These are phyloP conservation scores for Aradophagus sp. DNA, from an alignment of 1,140 invertebrate genomes.

Conservation along the genomic window DNA sequence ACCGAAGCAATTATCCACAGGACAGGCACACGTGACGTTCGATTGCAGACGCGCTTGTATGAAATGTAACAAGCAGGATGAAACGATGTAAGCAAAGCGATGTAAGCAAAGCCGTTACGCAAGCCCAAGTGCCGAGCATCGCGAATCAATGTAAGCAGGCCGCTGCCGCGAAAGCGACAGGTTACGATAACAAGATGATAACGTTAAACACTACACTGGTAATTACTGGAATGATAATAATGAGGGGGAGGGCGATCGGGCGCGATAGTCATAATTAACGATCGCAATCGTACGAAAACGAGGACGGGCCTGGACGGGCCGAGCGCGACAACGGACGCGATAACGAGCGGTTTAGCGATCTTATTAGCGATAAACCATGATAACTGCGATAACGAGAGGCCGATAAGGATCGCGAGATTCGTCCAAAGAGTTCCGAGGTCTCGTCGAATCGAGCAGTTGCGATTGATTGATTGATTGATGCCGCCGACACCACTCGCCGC, in stretches of 20 bases:
- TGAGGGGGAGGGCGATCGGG: slow-evolving; percentile 64
- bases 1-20: slow-evolving; percentile 52
- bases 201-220: slow-evolving; percentile 67
- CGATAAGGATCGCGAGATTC: slow-evolving; percentile 65
- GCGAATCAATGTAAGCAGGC: slow-evolving; percentile 40
- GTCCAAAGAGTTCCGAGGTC: slow-evolving; percentile 37
- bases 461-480: slow-evolving; percentile 42
- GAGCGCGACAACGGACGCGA: slow-evolving; percentile 68
- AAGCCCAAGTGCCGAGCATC: slow-evolving; percentile 19
- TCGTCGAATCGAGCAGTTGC: slow-evolving; percentile 14
- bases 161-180: slow-evolving; percentile 60
- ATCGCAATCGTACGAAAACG: slow-evolving; percentile 73
- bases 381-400: slow-evolving; percentile 71
- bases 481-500: no score
- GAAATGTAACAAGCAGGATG: slow-evolving; percentile 26
- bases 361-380: slow-evolving; percentile 72
- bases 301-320: slow-evolving; percentile 66
- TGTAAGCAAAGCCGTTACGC: slow-evolving; percentile 51
- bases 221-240: slow-evolving; percentile 74
- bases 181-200: slow-evolving; percentile 70
- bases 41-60: slow-evolving; percentile 40
- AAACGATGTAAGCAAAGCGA: slow-evolving; percentile 39
- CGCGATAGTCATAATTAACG: slow-evolving; percentile 73
- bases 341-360: slow-evolving; percentile 73
- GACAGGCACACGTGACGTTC: slow-evolving; percentile 51